Conservation (phyloP, 64 coral and sea anemone species). For the Hydrozoanthus tunicans region DNA sequence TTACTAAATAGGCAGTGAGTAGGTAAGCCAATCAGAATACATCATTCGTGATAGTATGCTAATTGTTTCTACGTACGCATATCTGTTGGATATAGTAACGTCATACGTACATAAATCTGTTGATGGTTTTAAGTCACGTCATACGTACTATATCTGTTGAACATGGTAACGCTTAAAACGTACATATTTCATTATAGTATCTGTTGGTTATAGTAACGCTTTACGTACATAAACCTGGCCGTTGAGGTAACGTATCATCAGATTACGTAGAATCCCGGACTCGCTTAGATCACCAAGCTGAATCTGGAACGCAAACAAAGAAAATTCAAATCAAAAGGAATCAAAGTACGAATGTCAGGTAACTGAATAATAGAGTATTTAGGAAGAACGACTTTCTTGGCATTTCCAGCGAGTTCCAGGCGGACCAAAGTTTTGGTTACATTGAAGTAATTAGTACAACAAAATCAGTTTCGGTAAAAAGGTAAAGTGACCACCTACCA, state of each 20-base stretch:
- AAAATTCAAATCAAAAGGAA: not conserved
- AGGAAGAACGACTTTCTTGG: not conserved
- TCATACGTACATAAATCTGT: too few relatives aligned
- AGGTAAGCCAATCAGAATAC: too few relatives aligned
- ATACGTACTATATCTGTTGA: too few relatives aligned
- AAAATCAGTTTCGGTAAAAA: not conserved
- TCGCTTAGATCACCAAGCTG: conserved; percentile 84
- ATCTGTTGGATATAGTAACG: too few relatives aligned
- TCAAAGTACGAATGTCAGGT: not conserved
- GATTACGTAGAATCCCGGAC: conserved; percentile 83
- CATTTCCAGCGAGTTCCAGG: not conserved
- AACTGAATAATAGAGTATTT: not conserved
- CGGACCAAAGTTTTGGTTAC: too few relatives aligned
- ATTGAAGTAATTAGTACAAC: not conserved
- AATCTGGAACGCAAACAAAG: conserved; percentile 59
- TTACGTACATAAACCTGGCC: conserved; percentile 80
- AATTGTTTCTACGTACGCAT: too few relatives aligned
- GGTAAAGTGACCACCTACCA: conserved; percentile 13
- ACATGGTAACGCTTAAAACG: too few relatives aligned
- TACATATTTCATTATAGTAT: too few relatives aligned
- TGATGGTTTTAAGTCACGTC: too few relatives aligned
- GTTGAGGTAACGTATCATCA: conserved; percentile 75
- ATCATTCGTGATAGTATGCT: too few relatives aligned
- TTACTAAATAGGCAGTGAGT: too few relatives aligned
- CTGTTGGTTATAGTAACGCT: not conserved